Evolutionary conservation across 2,797 vertebrate genomes (phyloP), one percentile per base, ranked within the genome.

Genomic region (Linurgus olivaceus): DNA sequence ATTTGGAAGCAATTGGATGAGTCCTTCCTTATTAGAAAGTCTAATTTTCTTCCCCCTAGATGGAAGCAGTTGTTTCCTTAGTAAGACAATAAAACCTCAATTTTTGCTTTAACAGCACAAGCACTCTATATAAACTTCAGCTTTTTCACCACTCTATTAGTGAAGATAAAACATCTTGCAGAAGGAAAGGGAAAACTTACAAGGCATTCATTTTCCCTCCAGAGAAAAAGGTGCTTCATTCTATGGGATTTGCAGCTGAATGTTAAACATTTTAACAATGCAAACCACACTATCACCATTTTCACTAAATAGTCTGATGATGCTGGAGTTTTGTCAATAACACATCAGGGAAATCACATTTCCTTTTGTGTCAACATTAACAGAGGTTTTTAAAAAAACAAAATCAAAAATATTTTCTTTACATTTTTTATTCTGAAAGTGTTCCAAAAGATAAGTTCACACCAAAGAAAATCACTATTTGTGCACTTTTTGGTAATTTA

Each of bases 401-500:
- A 40, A 11, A 29, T 5, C 8, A 42, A 37, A 18, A 37, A 16
- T 0, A 33, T 15, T 65, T 82, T 88, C 19, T 83, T 93, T 78
- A 42, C 35, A 71, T 23, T 70, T 92, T 88, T 78, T 75, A 23
- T 82, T 89, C 79, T 93, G 71, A 94, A 96, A 86, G 79, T 91
- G 11, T 88, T 96, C 59, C 74, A 66, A 95, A 86, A 94, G 35
- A 79, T n/a, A 67, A 72, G 26, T 95, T 96, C 78, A 84, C 38
- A 93, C 2, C 35, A 63, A 96, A 96, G 55, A 50, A 91, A 94
- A 94, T 84, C 47, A 47, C 33, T 61, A 66, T 71, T 83, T 91
- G 47, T 91, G 81, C 65, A 96, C 35, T 31, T 73, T 88, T 84
- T 45, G 35, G 28, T 92, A 38, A 96, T 97, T 97, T 96, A 94